These are phyloP conservation scores for Chouioia cunea DNA, from an alignment of 2,888 invertebrate genomes.

Conservation along the genomic window DNA sequence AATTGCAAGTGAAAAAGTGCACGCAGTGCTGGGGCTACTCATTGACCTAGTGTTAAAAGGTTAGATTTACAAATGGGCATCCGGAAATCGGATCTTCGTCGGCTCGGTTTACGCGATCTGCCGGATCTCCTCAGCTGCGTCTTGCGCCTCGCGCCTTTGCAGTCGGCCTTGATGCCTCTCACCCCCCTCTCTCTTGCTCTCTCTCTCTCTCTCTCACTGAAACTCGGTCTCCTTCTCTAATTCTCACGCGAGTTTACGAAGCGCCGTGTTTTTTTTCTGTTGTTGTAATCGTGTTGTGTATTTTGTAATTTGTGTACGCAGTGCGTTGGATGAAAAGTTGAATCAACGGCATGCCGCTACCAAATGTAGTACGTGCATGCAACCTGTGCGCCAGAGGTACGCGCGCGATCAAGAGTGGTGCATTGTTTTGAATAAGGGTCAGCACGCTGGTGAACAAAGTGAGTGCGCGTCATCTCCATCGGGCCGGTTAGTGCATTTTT, in stretches of 20 bases:
- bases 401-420: constrained; percentile 1
- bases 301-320: constrained; percentile 3
- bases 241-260: background rate
- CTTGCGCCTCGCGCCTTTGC: constrained; percentile 8
- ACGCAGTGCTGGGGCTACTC: too few relatives aligned
- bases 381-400: background rate
- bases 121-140: constrained; percentile 15
- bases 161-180: constrained; percentile 29
- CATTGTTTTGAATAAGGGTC: background rate
- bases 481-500: background rate
- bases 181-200: constrained; percentile 19
- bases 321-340: constrained; percentile 9
- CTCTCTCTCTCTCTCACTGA: constrained; percentile 7
- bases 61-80: too few relatives aligned
- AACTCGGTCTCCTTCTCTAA: background rate
- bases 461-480: background rate
- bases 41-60: too few relatives aligned
- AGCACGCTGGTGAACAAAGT: background rate
- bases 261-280: constrained; percentile 13
- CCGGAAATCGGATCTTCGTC: too few relatives aligned
- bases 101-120: constrained; percentile 6
- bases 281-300: constrained; percentile 24
- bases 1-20: background rate
- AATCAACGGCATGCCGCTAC: constrained; percentile 30
- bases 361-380: constrained; percentile 1